Evolutionary conservation across 2,113 vertebrate genomes (phyloP), one percentile per base, ranked within the genome.

Genomic region (Brachyistius frenatus): DNA sequence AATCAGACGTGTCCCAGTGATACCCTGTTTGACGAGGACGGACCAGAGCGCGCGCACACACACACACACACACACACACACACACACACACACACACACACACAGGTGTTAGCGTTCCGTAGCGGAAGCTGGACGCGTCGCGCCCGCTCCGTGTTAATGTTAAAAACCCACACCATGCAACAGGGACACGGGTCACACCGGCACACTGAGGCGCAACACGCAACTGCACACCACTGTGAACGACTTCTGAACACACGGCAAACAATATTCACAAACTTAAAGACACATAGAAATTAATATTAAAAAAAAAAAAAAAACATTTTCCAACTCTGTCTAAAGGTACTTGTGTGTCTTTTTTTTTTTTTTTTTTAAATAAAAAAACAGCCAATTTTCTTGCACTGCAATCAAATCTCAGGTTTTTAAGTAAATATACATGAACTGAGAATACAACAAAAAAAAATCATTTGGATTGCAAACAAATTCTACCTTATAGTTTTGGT

Each of bases 1-100:
- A 99, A 88, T 99, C 98, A 88, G 98, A 99, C 37, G 98, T 99
- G 94, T 99, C 98, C 98, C 98, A 99, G 94, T 99, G 98, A 89
- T 99, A 99, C 92, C 97, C 98, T 99, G 89, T 36, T 32, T 7
- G 47, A 66, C 57, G 39, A 23, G 49, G 35, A 65, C 5, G 68
- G 31, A 35, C 15, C 68, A 61, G 66, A 77, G 67, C 1, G 23
- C 23, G 23, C 23, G 23, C 23, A 23, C 23, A 23, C 23, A 23
- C 23, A 23, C 23, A 23, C 23, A 23, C 23, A 23, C 23, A 23
- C 23, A 23, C 23, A 23, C 23, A 23, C 23, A 23, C 23, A 23
- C 23, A 23, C 23, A 23, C 23, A 23, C 23, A 23, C 23, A 23
- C 23, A 46, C 50, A 65, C 37, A 81, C 8, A 70, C 13, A 37